Evolutionary conservation across 2,888 invertebrate genomes (phyloP).

Genomic region (Parnassius orleans): DNA sequence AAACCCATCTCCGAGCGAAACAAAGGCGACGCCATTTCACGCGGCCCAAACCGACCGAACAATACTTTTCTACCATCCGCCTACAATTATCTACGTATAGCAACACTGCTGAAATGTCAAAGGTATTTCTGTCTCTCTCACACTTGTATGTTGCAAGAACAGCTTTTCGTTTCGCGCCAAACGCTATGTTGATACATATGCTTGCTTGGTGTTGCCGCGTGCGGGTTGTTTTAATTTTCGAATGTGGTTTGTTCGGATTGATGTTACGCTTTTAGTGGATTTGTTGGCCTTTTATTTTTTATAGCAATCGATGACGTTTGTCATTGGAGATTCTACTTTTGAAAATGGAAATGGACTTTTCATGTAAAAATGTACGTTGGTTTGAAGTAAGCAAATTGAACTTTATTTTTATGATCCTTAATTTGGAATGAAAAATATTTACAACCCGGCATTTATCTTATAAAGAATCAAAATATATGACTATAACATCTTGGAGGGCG

Average conservation of each 20-base stretch:
- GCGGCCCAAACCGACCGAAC: slow-evolving; percentile 75
- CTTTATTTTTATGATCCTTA: not conserved
- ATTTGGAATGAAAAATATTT: too few species aligned
- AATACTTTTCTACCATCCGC: slow-evolving; percentile 64
- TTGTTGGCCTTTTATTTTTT: slow-evolving; percentile 43
- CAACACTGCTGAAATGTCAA: slow-evolving; percentile 55
- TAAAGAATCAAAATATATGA: too few species aligned
- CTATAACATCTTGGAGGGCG: too few species aligned
- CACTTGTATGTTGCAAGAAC: slow-evolving; percentile 31
- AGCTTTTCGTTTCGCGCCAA: slow-evolving; percentile 48
- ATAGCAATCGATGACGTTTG: slow-evolving; percentile 49
- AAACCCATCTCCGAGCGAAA: slow-evolving; percentile 70
- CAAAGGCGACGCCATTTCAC: slow-evolving; percentile 74
- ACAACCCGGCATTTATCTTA: too few species aligned
- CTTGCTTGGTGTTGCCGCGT: slow-evolving; percentile 55
- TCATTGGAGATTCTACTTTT: slow-evolving; percentile 30
- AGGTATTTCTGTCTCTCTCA: slow-evolving; percentile 53
- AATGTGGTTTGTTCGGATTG: slow-evolving; percentile 72
- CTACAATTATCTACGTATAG: slow-evolving; percentile 57
- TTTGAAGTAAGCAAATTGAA: slow-evolving; percentile 4
- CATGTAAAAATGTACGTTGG: slow-evolving; percentile 7
- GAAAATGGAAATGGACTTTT: slow-evolving; percentile 21
- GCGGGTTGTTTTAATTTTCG: slow-evolving; percentile 74
- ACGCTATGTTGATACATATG: slow-evolving; percentile 51
- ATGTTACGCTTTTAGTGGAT: slow-evolving; percentile 42